A percentile compares a stretch with the other conserved stretches of the same genome.
phyloP scores from a whole-genome alignment of 2,888 invertebrate species.

The Thereva nobilitata region DNA sequence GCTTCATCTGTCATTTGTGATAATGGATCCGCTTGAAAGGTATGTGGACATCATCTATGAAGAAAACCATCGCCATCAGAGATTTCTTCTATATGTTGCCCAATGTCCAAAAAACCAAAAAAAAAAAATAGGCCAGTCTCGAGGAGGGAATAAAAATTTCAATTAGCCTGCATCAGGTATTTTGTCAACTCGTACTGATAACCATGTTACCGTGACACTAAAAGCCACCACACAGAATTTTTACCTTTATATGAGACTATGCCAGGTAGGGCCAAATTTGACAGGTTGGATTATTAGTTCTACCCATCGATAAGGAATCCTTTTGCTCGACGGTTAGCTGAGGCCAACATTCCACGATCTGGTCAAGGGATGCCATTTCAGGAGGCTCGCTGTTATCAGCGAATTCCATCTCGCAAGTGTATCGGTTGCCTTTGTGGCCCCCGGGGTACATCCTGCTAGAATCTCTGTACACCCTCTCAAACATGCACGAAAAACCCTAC shows the following conservation, averaged over 20 bases:
- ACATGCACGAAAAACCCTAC: too few species aligned
- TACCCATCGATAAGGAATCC: constrained; percentile 1
- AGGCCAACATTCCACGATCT: constrained; percentile 1
- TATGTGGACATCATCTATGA: neutral
- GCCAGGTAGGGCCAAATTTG: neutral
- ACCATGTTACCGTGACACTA: neutral
- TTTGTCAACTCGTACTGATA: constrained; percentile 24
- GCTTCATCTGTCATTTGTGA: constrained; percentile 5
- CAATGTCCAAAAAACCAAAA: neutral
- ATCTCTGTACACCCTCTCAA: too few species aligned
- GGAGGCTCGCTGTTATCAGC: neutral
- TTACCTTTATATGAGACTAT: neutral
- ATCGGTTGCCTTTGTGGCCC: neutral
- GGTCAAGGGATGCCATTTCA: constrained; percentile 3
- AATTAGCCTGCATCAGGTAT: constrained; percentile 25
- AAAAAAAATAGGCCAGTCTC: too few species aligned
- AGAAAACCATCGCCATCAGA: neutral
- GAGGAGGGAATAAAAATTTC: constrained; percentile 5
- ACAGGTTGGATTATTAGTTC: constrained; percentile 18
- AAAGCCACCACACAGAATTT: constrained; percentile 1
- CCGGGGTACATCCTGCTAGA: too few species aligned
- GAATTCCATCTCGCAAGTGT: neutral
- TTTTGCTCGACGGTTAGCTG: neutral
- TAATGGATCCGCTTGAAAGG: neutral
- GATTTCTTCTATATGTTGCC: neutral